A percentile compares a stretch with the other conserved stretches of the same genome.
These are phyloP conservation scores for Halesus radiatus DNA, from an alignment of 1,140 invertebrate species.

Conservation along the genomic window DNA sequence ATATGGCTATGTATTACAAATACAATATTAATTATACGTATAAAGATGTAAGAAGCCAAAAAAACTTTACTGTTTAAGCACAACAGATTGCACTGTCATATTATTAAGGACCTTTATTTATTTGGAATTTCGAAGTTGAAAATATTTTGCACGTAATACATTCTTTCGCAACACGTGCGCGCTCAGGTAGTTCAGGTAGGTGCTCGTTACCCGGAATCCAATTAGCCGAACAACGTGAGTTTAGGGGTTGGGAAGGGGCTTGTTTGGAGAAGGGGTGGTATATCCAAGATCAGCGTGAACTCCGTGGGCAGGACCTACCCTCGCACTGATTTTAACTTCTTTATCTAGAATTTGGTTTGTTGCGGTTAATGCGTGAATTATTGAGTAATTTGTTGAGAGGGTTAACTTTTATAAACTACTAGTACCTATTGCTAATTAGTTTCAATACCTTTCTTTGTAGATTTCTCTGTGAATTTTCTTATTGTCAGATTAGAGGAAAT, in stretches of 20 bases:
- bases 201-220: neutral
- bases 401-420: no score
- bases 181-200: neutral
- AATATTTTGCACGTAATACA: neutral
- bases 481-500: no score
- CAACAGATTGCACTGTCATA: neutral
- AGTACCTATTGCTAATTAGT: no score
- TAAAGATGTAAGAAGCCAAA: no score
- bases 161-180: neutral
- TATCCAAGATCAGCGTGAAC: no score
- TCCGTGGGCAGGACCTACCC: neutral
- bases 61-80: no score
- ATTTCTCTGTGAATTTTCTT: no score
- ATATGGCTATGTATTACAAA: no score
- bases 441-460: no score
- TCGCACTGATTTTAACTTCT: neutral
- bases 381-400: no score
- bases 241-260: neutral
- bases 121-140: neutral
- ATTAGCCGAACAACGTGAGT: slow-evolving; percentile 21
- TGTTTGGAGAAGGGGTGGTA: neutral
- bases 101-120: neutral
- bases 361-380: no score
- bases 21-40: no score
- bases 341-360: neutral